Evolutionary conservation across 2,113 vertebrate genomes (phyloP), one percentile per base, ranked within the genome.

Genomic region (Neotoma lepida): DNA sequence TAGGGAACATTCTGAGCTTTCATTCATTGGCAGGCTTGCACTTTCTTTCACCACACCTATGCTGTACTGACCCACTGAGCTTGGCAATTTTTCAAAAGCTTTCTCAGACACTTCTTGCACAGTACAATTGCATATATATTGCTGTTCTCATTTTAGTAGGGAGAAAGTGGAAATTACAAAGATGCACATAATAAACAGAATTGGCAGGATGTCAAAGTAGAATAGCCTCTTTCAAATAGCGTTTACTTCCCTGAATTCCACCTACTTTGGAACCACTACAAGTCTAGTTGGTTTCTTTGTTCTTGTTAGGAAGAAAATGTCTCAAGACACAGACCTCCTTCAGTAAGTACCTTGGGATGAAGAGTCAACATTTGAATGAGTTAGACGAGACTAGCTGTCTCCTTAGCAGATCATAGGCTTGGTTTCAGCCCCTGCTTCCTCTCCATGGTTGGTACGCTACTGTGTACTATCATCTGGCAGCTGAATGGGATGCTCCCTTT

Each of bases 11-110:
- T 82, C 95, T 97, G 58, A 92, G 54, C 61, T 98, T 96, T 97
- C 96, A 96, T 91, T 97, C 90, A 89, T 89, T 97, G 96, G 93
- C 95, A 98, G 95, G 71, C 92, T 97, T 97, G 18, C 44, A 46
- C 15, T 97, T 93, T 51, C 13, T 51, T 51, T 51, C 12, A 26
- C 2, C 0, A 1, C 18, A 51, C 56, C 9, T 46, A 20, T n/a
- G 10, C 4, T 33, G 15, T n/a, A 64, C 39, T 28, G n/a, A 58
- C 51, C 28, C 24, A 49, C 2, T 12, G n/a, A 58, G 18, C 15
- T 2, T 9, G 15, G 4, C 49, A 14, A 58, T n/a, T 41, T 85
- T 91, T 39, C 49, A 46, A 86, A 96, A 78, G 61, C 68, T n/a
- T 70, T 30, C n/a, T 85, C 20, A 33, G 39, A 33, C 26, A 28